These are phyloP conservation scores for Mechanitis messenoides DNA, from an alignment of 2,888 invertebrate species.

Conservation along the genomic window DNA sequence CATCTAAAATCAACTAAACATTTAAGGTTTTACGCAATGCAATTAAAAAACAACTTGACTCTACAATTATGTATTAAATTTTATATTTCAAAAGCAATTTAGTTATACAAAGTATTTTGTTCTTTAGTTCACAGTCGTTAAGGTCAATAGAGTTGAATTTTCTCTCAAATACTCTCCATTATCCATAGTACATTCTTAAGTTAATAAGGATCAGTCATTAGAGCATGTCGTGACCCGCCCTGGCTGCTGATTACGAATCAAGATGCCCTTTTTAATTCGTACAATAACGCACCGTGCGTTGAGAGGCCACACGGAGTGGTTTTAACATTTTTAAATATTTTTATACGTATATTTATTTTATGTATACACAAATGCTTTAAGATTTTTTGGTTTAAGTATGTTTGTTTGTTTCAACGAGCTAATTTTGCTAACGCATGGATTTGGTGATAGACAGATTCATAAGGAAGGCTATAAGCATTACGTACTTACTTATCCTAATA, in stretches of 20 bases:
- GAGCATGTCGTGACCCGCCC: slow-evolving; percentile 47
- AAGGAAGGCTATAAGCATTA: too few species aligned
- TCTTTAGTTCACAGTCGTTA: background rate
- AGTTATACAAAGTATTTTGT: slow-evolving; percentile 23
- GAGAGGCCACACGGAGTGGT: slow-evolving; percentile 31
- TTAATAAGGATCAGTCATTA: slow-evolving; percentile 7
- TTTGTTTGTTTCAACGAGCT: too few species aligned
- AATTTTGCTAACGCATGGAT: too few species aligned
- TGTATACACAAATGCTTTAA: too few species aligned
- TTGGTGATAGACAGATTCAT: too few species aligned
- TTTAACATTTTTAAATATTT: slow-evolving; percentile 2
- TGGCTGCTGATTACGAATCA: slow-evolving; percentile 42
- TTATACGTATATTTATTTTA: too few species aligned
- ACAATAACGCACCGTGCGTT: slow-evolving; percentile 56
- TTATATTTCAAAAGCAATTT: slow-evolving; percentile 16
- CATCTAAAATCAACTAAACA: too few species aligned
- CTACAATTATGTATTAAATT: too few species aligned
- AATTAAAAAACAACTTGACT: too few species aligned
- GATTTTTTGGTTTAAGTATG: too few species aligned
- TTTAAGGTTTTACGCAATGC: too few species aligned
- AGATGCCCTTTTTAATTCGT: slow-evolving; percentile 58
- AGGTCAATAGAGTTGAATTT: background rate
- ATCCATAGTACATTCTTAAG: background rate
- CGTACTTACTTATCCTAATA: too few species aligned
- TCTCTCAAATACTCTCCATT: background rate